Evolutionary conservation across 2,113 vertebrate genomes (phyloP).

Genomic region (Natator depressus): DNA sequence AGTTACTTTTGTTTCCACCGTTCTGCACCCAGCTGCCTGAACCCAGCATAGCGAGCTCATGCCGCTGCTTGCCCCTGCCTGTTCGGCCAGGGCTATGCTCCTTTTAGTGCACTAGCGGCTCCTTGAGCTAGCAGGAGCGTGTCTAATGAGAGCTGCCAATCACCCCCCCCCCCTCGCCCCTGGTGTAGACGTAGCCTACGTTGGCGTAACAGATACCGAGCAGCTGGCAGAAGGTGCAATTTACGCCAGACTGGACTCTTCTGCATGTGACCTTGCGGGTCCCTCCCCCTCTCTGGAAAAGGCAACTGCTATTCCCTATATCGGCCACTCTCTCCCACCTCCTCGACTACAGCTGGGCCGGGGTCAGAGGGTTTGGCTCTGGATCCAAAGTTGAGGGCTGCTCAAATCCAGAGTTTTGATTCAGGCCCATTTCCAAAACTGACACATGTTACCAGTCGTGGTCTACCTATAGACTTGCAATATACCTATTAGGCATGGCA

Average conservation of each 20-base stretch:
- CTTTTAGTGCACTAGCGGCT: neutral
- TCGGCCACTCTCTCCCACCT: neutral
- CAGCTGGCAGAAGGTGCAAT: neutral
- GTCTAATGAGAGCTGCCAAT: no score
- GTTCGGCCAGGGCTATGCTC: no score
- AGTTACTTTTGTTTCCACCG: neutral
- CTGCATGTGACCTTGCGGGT: neutral
- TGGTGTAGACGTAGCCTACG: neutral
- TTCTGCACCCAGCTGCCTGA: neutral
- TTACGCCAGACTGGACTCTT: neutral
- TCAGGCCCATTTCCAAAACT: neutral
- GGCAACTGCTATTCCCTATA: neutral
- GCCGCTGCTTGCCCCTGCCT: neutral
- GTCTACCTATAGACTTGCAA: neutral
- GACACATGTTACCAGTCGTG: no score
- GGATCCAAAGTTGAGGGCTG: neutral
- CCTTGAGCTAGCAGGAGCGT: neutral
- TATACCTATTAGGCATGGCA: neutral
- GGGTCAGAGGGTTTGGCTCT: neutral
- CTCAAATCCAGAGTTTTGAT: neutral
- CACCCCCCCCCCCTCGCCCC: no score
- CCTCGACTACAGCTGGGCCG: neutral
- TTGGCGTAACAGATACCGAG: neutral
- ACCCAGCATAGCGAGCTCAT: neutral
- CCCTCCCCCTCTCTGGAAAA: neutral